A percentile compares a stretch with the other conserved stretches of the same genome.
phyloP scores from a whole-genome alignment of 2,888 invertebrate genomes.

The Heliconius ismenius region DNA sequence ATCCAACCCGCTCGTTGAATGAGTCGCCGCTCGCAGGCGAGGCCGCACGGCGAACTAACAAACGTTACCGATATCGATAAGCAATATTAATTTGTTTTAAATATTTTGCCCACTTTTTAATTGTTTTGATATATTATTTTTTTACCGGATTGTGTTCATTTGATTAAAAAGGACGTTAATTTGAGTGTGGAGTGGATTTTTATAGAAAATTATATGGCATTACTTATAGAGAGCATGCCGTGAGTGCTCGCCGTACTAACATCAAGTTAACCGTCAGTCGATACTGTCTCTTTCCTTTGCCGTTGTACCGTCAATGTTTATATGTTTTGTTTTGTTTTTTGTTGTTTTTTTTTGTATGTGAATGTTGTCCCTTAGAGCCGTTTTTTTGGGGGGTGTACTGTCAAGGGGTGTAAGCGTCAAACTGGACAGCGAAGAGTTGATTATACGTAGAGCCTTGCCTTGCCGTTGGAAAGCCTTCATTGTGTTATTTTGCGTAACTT shows the following conservation, averaged over 20 bases:
- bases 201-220: conserved; percentile 54
- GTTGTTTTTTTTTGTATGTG: conserved; percentile 62
- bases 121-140: conserved; percentile 58
- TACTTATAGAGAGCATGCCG: conserved; percentile 70
- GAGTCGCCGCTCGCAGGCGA: conserved; percentile 52
- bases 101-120: conserved; percentile 50
- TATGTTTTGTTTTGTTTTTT: conserved; percentile 59
- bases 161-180: conserved; percentile 62
- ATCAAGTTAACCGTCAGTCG: conserved; percentile 62
- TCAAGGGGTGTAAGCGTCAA: conserved; percentile 71
- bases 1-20: conserved; percentile 64
- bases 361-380: conserved; percentile 69
- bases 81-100: conserved; percentile 61
- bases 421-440: conserved; percentile 58
- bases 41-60: conserved; percentile 68
- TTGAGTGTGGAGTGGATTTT: conserved; percentile 82
- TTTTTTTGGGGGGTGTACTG: conserved; percentile 65
- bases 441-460: conserved; percentile 71
- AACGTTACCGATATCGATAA: conserved; percentile 62
- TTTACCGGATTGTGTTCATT: conserved; percentile 68
- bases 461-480: conserved; percentile 68
- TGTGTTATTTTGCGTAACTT: conserved; percentile 75
- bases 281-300: conserved; percentile 68
- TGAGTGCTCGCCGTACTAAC: conserved; percentile 69
- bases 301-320: conserved; percentile 68